Conservation (phyloP, 2,888 invertebrate species). For the Epinotia nisella region DNA sequence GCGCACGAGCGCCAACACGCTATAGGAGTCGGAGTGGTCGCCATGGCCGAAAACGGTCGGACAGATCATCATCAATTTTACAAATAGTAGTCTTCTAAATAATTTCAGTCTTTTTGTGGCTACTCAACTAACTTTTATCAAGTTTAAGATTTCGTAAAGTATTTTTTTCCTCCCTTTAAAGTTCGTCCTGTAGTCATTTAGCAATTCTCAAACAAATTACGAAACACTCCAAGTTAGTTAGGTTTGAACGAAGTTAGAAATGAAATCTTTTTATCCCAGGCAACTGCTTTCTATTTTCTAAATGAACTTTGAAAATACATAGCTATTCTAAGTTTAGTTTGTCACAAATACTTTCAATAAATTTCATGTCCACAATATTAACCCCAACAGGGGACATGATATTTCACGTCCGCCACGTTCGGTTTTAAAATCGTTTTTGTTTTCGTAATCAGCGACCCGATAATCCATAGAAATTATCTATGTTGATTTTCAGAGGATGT, state of each 20-base stretch:
- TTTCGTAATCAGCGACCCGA: no score
- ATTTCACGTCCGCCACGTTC: no score
- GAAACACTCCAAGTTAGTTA: conserved; percentile 52
- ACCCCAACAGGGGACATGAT: no score
- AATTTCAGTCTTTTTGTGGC: background rate
- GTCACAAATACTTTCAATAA: no score
- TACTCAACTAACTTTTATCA: conserved; percentile 8
- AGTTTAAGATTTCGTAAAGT: conserved; percentile 5
- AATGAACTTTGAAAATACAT: background rate
- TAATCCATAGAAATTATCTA: no score
- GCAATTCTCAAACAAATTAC: conserved; percentile 52
- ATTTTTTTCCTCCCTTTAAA: conserved; percentile 29
- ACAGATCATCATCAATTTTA: no score
- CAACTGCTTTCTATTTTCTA: conserved; percentile 31
- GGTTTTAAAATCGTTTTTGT: no score
- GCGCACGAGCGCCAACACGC: no score
- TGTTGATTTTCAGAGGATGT: no score
- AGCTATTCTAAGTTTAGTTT: background rate
- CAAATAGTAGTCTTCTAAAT: background rate
- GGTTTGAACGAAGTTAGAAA: conserved; percentile 51
- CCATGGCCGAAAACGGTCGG: no score
- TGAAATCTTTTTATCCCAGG: conserved; percentile 50
- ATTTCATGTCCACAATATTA: no score
- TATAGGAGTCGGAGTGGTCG: no score
- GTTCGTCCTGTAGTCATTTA: conserved; percentile 46